Conservation (phyloP, 1,140 invertebrate genomes). For the Panagrolaimus sp. region DNA sequence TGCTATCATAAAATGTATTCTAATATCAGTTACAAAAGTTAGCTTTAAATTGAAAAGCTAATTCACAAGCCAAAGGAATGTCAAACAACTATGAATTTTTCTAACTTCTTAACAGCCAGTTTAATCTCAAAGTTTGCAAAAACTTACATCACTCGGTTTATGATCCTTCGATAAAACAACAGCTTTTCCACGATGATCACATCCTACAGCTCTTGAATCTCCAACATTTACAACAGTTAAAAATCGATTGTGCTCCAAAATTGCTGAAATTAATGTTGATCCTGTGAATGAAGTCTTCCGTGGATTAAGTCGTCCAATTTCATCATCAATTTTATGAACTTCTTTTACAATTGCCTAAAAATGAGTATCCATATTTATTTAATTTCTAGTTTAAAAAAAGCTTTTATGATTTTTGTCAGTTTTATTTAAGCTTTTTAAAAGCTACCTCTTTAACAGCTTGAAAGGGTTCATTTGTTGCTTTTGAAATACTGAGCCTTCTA, state of each 20-base stretch:
- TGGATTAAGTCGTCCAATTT: not conserved
- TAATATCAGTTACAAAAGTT: too few species aligned
- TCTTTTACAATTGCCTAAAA: conserved; percentile 5
- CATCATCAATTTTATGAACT: conserved; percentile 20
- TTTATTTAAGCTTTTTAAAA: not conserved
- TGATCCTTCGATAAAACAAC: conserved; percentile 91
- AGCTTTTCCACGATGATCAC: conserved; percentile 78
- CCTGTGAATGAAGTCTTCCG: conserved; percentile 12
- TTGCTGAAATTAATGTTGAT: conserved; percentile 26
- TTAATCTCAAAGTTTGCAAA: not conserved
- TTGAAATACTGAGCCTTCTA: not conserved
- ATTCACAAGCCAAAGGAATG: too few species aligned
- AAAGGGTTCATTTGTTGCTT: conserved; percentile 3
- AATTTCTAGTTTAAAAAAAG: too few species aligned
- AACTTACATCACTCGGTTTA: conserved; percentile 70
- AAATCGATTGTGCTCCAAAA: conserved; percentile 61
- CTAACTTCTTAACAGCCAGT: too few species aligned
- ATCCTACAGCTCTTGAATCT: conserved; percentile 88
- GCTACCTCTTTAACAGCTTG: conserved; percentile 10
- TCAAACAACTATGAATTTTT: too few species aligned
- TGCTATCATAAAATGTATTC: too few species aligned
- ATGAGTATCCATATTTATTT: not conserved
- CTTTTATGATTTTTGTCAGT: too few species aligned
- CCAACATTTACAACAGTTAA: conserved; percentile 89
- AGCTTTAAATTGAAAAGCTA: too few species aligned